Percentiles rank a stretch among this genome's conserved stretches.
Evolutionary conservation across 2,888 invertebrate species (phyloP).

Genomic region (Choristoneura rosaceana): DNA sequence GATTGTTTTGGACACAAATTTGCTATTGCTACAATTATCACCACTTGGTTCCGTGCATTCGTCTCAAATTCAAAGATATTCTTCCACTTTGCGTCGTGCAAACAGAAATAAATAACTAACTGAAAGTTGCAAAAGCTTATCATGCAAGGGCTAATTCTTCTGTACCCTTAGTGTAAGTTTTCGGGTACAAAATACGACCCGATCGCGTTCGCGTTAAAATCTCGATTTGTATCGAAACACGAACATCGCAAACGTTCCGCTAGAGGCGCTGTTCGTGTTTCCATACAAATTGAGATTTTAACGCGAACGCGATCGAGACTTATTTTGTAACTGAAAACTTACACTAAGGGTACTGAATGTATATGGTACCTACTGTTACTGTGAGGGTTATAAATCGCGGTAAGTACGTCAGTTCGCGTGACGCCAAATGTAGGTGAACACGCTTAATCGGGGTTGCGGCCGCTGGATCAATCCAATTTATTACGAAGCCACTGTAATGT

Average conservation of each 20-base stretch:
- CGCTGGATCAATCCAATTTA: slow-evolving; percentile 60
- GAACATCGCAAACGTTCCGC: too few relatives aligned
- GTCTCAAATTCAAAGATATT: not conserved
- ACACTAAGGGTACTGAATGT: too few relatives aligned
- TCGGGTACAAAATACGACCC: too few relatives aligned
- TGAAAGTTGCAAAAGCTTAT: not conserved
- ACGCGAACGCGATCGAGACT: too few relatives aligned
- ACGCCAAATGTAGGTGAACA: slow-evolving; percentile 59
- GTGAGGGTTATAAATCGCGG: slow-evolving; percentile 17
- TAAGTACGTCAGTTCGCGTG: slow-evolving; percentile 56
- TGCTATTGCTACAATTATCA: slow-evolving; percentile 6
- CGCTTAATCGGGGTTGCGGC: slow-evolving; percentile 59
- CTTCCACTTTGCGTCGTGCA: too few relatives aligned
- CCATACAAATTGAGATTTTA: too few relatives aligned
- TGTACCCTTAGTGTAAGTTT: too few relatives aligned
- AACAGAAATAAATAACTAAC: not conserved
- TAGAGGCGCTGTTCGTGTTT: too few relatives aligned
- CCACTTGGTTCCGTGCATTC: not conserved
- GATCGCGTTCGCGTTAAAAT: too few relatives aligned
- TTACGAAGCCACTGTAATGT: slow-evolving; percentile 54
- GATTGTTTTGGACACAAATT: slow-evolving; percentile 5
- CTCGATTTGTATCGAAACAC: too few relatives aligned
- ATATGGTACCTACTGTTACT: slow-evolving; percentile 4
- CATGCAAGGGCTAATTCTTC: slow-evolving; percentile 23
- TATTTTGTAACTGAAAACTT: too few relatives aligned